phyloP scores from a whole-genome alignment of 1,140 invertebrate species.

The Theocolax elegans region DNA sequence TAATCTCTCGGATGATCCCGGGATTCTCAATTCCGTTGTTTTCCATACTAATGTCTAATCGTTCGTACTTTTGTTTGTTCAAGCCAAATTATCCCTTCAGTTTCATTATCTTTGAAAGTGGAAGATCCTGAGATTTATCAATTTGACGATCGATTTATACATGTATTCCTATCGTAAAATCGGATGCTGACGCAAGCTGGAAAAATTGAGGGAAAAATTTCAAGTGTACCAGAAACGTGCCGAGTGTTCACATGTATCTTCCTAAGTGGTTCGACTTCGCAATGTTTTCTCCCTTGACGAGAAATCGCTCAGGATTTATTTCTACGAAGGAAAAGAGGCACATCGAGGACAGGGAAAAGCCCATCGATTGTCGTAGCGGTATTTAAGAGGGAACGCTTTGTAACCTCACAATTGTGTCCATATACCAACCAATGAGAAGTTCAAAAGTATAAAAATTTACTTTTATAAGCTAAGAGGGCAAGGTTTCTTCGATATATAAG shows the following conservation, averaged over 20 bases:
- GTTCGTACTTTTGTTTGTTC: no score
- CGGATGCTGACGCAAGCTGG: background rate
- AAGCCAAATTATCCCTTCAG: no score
- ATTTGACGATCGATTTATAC: no score
- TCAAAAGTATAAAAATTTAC: conserved; percentile 16
- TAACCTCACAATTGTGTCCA: background rate
- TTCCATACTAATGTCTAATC: no score
- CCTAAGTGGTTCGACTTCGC: background rate
- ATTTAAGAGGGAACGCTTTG: conserved; percentile 11
- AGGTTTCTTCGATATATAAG: no score
- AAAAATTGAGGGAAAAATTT: background rate
- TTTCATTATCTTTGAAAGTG: no score
- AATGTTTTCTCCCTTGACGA: background rate
- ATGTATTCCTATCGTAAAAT: no score
- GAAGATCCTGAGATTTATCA: no score
- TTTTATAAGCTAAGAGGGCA: no score
- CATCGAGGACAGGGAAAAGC: conserved; percentile 6
- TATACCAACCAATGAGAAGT: background rate
- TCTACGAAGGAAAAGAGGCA: conserved; percentile 6
- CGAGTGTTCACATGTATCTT: conserved; percentile 6
- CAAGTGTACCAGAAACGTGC: conserved; percentile 8
- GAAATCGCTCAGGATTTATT: background rate
- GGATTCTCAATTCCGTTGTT: no score
- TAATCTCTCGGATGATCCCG: no score
- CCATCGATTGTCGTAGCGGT: conserved; percentile 39